phyloP scores from a whole-genome alignment of 2,113 vertebrate genomes.

The Micronycteris hirsuta region DNA sequence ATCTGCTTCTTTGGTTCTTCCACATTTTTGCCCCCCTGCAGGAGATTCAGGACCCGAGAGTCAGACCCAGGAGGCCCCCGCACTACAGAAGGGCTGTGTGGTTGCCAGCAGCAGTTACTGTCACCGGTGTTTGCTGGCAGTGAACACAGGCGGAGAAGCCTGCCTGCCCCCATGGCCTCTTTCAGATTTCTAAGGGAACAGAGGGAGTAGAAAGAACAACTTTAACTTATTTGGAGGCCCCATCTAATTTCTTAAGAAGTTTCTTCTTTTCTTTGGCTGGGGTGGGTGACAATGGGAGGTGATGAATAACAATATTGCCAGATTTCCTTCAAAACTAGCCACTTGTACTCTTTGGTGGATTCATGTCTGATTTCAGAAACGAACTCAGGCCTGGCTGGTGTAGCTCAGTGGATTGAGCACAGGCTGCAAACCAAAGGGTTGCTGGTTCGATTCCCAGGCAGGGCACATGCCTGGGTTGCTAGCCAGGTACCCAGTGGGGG shows the following conservation, averaged over 20 bases:
- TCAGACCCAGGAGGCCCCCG: neutral
- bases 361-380: neutral
- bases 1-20: neutral
- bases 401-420: too few species aligned
- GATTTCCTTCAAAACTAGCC: neutral
- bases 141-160: neutral
- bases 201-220: neutral
- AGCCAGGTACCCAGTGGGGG: too few species aligned
- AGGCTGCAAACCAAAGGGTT: too few species aligned
- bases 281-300: neutral
- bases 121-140: neutral
- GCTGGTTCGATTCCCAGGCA: too few species aligned
- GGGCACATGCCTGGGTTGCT: too few species aligned
- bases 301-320: neutral
- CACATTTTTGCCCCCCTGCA: neutral
- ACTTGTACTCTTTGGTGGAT: neutral
- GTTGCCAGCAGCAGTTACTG: neutral
- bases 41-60: neutral
- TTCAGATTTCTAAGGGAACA: neutral
- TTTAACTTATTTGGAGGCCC: neutral
- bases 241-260: neutral
- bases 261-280: neutral
- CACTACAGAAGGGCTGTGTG: neutral
- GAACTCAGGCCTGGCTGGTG: neutral
- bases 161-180: neutral